A percentile compares a stretch with the other conserved stretches of the same genome.
Conservation (phyloP, 23 tunicate species). For the Halocynthia aurantium region DNA sequence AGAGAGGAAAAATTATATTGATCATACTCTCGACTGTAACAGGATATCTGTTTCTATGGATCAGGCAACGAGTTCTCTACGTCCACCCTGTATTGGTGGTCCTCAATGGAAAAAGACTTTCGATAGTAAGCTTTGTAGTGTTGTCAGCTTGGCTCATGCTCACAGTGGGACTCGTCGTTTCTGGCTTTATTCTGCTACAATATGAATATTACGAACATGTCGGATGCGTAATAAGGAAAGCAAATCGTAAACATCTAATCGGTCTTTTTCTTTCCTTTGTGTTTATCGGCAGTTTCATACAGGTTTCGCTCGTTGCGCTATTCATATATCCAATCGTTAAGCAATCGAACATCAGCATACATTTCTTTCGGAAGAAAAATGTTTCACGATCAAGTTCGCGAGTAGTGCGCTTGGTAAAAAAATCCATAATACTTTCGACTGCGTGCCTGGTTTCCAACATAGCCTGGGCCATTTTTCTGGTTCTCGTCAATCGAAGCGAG, state of each 20-base stretch:
- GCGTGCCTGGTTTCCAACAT: too few relatives aligned
- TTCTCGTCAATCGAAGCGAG: background rate
- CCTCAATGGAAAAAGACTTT: constrained; percentile 22
- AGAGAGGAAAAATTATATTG: background rate
- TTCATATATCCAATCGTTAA: constrained; percentile 48
- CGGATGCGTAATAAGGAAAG: too few relatives aligned
- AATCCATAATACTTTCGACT: too few relatives aligned
- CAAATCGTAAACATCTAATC: too few relatives aligned
- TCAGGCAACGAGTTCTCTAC: constrained; percentile 56
- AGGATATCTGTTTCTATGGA: constrained; percentile 53
- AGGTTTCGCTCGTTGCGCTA: constrained; percentile 36
- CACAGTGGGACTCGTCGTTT: constrained; percentile 3
- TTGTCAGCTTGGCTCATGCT: constrained; percentile 37
- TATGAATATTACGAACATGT: constrained; percentile 6
- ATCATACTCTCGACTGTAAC: constrained; percentile 8
- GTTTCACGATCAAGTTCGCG: too few relatives aligned
- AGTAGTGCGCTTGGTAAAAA: too few relatives aligned
- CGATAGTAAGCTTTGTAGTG: constrained; percentile 19
- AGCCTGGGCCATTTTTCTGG: background rate
- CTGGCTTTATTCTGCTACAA: constrained; percentile 7
- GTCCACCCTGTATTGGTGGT: constrained; percentile 34
- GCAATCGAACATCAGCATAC: background rate
- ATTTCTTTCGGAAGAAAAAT: too few relatives aligned
- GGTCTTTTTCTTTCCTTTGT: background rate
- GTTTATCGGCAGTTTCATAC: constrained; percentile 35